Evolutionary conservation across 2,888 invertebrate species (phyloP), one percentile per base, ranked within the genome.

Genomic region (Eucera pruinosa): DNA sequence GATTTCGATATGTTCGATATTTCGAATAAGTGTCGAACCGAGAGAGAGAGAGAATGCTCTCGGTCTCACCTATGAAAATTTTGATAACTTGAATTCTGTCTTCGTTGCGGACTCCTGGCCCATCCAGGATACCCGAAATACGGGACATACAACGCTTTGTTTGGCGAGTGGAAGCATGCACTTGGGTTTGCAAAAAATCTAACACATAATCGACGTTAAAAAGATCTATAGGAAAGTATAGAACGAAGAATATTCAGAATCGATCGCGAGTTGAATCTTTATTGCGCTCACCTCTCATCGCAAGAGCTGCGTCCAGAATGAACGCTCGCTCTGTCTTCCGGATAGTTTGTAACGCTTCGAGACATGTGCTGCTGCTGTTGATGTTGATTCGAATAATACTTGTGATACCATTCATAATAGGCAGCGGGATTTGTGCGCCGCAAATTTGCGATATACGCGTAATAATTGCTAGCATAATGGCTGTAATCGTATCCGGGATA

Each of bases 231-330:
- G 18, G 25, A 72, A 43, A 69, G 30, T 6, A n/a, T n/a, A 30
- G 36, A 45, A 36, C 30, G 15, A 45, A 23, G n/a, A 55, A 48
- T 58, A 52, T 57, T 48, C 23, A n/a, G 18, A 47, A 45, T 1
- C 3, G 2, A 43, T 64, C 4, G 1, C 9, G 55, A 13, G 9
- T 33, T 15, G 20, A 43, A 6, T 7, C 39, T 18, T 43, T 7
- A 18, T 25, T 52, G 57, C 2, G 18, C 93, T 91, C 93, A 95
- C 93, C 95, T 94, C 50, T 96, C 96, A 91, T 96, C 95, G 84
- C 96, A 95, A 76, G 97, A 97, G 93, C 97, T 97, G 85, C 96
- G 95, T 55, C 97, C 97, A 20, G 97, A 97, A 93, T 97, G 97
- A 65, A 96, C 96, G 86, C 96, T 96, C 79, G 95, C 96, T 82